A percentile compares a stretch with the other conserved stretches of the same genome.
These are phyloP conservation scores for Chaetoderma sp. DNA, from an alignment of 2,888 invertebrate species.

Conservation along the genomic window DNA sequence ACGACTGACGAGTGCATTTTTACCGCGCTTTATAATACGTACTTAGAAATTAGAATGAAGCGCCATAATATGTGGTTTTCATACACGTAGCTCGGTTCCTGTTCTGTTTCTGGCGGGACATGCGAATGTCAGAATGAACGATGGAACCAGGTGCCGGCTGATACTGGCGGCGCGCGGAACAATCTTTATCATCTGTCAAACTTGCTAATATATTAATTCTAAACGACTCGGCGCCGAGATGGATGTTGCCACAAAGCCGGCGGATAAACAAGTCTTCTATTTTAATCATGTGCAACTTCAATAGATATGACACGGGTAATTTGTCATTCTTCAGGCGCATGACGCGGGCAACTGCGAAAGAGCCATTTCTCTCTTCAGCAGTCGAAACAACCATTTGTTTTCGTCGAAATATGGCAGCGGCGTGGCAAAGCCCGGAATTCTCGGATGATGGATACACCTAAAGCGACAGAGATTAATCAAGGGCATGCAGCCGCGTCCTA, in stretches of 20 bases:
- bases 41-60: too few relatives aligned
- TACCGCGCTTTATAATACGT: too few relatives aligned
- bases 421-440: too few relatives aligned
- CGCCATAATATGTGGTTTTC: too few relatives aligned
- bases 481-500: too few relatives aligned
- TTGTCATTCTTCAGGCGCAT: conserved; percentile 2
- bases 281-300: not conserved
- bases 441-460: too few relatives aligned
- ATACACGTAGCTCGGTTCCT: too few relatives aligned
- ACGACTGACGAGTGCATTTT: too few relatives aligned
- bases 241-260: not conserved
- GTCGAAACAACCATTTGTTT: too few relatives aligned
- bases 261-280: not conserved
- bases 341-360: not conserved
- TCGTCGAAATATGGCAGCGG: too few relatives aligned
- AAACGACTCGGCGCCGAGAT: not conserved
- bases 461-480: too few relatives aligned
- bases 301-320: conserved; percentile 7
- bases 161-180: not conserved
- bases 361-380: not conserved
- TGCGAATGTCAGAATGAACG: not conserved
- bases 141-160: conserved; percentile 2
- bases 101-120: too few relatives aligned
- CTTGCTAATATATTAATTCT: conserved; percentile 4
- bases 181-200: conserved; percentile 7